phyloP scores from a whole-genome alignment of 2,797 vertebrate species.

The Ctenosaura bakeri region DNA sequence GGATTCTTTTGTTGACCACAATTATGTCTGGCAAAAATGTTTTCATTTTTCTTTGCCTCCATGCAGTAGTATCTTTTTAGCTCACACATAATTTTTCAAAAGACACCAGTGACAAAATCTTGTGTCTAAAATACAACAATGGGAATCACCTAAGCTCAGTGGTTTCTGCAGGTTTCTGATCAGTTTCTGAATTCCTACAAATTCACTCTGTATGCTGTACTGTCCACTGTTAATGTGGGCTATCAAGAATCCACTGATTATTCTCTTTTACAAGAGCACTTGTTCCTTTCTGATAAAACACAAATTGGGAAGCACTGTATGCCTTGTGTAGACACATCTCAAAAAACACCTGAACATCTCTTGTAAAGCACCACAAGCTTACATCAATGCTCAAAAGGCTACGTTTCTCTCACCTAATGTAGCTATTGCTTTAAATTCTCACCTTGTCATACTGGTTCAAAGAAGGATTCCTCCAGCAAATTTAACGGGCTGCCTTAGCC shows the following conservation, averaged over 20 bases:
- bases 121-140: slow-evolving; percentile 49
- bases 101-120: slow-evolving; percentile 59
- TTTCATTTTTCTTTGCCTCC: slow-evolving; percentile 36
- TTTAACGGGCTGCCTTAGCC: neutral
- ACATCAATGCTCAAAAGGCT: slow-evolving; percentile 25
- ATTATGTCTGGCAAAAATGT: slow-evolving; percentile 65
- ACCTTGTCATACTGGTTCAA: neutral
- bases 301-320: slow-evolving; percentile 61
- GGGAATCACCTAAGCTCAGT: slow-evolving; percentile 18
- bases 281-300: slow-evolving; percentile 71
- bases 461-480: neutral
- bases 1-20: slow-evolving; percentile 64
- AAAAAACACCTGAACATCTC: slow-evolving; percentile 66
- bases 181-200: slow-evolving; percentile 54
- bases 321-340: slow-evolving; percentile 67
- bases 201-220: slow-evolving; percentile 58
- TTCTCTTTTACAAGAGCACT: slow-evolving; percentile 63
- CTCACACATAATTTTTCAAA: slow-evolving; percentile 53
- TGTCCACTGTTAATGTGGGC: slow-evolving; percentile 50
- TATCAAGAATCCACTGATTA: slow-evolving; percentile 65
- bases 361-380: neutral
- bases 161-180: accelerated
- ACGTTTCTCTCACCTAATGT: slow-evolving; percentile 24
- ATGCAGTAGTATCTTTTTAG: slow-evolving; percentile 67
- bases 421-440: neutral